Evolutionary conservation across 2,113 vertebrate species (phyloP).

Genomic region (Seriola rivoliana): DNA sequence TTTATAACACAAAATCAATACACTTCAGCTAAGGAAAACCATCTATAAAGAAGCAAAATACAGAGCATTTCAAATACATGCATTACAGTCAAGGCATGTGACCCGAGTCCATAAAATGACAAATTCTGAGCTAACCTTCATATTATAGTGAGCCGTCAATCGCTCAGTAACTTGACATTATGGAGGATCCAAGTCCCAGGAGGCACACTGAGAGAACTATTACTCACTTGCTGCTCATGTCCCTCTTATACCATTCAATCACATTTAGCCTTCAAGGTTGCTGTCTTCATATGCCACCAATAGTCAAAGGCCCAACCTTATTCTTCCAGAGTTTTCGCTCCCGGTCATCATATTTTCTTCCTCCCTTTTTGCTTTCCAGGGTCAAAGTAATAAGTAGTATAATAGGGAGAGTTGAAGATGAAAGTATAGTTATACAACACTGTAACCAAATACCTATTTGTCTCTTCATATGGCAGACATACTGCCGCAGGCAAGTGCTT

Average conservation of each 20-base stretch:
- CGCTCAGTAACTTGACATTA: background rate
- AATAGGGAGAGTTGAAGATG: background rate
- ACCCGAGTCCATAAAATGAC: background rate
- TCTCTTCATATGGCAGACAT: background rate
- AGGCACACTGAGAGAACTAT: constrained; percentile 4
- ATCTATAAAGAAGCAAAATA: background rate
- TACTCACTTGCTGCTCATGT: constrained; percentile 13
- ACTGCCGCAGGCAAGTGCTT: background rate
- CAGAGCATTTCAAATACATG: background rate
- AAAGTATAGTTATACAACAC: background rate
- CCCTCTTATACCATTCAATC: constrained; percentile 20
- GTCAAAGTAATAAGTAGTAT: background rate
- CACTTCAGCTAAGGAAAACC: background rate
- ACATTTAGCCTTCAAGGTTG: constrained; percentile 30
- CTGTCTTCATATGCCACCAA: background rate
- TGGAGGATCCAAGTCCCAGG: background rate
- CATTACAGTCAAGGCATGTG: background rate
- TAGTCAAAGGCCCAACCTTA: background rate
- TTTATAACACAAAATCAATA: background rate
- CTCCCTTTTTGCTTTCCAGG: background rate
- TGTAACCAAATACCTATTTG: background rate
- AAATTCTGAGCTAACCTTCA: constrained; percentile 12
- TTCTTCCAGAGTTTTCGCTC: background rate
- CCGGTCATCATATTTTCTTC: background rate
- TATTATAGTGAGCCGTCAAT: constrained; percentile 19